phyloP scores from a whole-genome alignment of 2,113 vertebrate genomes.

The Pollimyrus isidori region DNA sequence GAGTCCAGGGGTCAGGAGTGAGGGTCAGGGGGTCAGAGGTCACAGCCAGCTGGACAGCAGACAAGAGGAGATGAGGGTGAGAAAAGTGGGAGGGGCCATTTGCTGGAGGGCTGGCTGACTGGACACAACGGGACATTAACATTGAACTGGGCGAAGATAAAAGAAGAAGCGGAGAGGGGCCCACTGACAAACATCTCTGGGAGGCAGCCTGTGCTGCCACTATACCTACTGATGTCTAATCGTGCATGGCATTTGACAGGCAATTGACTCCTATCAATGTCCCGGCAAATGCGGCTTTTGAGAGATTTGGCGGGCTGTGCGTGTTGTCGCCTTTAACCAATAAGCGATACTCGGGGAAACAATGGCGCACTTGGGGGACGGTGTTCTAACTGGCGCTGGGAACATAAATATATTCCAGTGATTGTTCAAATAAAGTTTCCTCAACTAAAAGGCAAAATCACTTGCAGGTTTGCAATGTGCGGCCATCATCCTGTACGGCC shows the following conservation, averaged over 20 bases:
- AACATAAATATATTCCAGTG: constrained; percentile 34
- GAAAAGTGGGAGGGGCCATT: constrained; percentile 60
- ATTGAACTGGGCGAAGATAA: constrained; percentile 57
- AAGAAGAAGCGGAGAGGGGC: constrained; percentile 29
- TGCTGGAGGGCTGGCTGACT: constrained; percentile 38
- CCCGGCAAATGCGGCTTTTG: constrained; percentile 45
- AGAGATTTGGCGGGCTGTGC: constrained; percentile 30
- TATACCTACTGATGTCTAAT: constrained; percentile 50
- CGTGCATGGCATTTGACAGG: constrained; percentile 55
- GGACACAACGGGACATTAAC: constrained; percentile 62
- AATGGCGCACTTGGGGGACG: constrained; percentile 27
- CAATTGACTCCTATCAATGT: constrained; percentile 61
- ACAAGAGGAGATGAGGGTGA: constrained; percentile 65
- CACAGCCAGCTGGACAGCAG: constrained; percentile 69
- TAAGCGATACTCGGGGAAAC: constrained; percentile 43
- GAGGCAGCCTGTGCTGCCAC: constrained; percentile 37
- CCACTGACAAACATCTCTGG: constrained; percentile 35
- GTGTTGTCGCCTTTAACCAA: constrained; percentile 33
- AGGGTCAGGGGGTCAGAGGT: constrained; percentile 62
- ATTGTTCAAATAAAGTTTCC: constrained; percentile 31
- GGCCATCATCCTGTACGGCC: not conserved
- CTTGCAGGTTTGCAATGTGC: not conserved
- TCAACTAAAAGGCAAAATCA: not conserved
- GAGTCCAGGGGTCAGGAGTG: constrained; percentile 65
- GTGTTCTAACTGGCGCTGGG: constrained; percentile 1